Evolutionary conservation across 2,797 vertebrate genomes (phyloP).

Genomic region (Acanthis flammea): DNA sequence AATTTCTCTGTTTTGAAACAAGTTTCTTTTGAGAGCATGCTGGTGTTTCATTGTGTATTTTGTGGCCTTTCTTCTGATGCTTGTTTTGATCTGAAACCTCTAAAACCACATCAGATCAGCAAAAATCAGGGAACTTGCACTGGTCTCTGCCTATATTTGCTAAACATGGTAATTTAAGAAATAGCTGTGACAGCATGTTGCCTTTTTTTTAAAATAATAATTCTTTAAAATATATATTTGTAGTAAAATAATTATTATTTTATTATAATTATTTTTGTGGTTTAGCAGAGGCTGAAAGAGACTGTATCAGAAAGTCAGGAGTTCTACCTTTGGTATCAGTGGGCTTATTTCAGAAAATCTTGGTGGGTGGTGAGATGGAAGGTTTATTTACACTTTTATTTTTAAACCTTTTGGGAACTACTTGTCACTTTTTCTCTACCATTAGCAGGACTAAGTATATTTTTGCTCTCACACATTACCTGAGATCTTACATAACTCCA

Average conservation of each 20-base stretch:
- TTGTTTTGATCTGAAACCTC: background rate
- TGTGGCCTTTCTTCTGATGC: background rate
- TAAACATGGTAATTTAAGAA: background rate
- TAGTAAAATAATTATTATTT: background rate
- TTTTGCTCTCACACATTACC: background rate
- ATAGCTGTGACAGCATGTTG: background rate
- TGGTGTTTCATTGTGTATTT: background rate
- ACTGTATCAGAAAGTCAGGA: fast-evolving
- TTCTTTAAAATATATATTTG: background rate
- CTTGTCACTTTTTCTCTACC: background rate
- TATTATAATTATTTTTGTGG: background rate
- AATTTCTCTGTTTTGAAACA: background rate
- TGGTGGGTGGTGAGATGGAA: background rate
- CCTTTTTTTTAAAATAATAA: background rate
- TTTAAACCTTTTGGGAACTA: background rate
- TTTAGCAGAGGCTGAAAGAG: background rate
- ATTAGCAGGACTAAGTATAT: background rate
- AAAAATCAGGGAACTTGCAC: background rate
- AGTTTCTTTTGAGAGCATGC: background rate
- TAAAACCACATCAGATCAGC: background rate
- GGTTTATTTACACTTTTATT: background rate
- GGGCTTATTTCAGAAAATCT: background rate
- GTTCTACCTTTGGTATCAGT: background rate
- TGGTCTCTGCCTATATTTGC: background rate
- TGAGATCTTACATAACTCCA: background rate